phyloP scores from a whole-genome alignment of 2,797 vertebrate species.

The Melanotaenia boesemani region DNA sequence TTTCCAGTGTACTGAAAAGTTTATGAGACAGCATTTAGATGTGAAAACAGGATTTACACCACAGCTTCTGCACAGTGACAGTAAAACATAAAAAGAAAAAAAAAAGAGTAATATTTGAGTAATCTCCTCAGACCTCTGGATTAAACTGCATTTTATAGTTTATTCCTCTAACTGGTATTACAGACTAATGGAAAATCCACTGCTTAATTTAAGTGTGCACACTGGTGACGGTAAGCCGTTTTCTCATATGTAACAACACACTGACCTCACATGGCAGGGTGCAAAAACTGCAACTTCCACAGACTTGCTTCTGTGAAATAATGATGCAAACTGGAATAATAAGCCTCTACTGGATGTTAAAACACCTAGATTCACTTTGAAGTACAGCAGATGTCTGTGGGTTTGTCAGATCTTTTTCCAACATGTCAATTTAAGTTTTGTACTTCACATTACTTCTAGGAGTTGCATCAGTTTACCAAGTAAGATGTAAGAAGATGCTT shows the following conservation, averaged over 20 bases:
- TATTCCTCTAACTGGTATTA: too few relatives aligned
- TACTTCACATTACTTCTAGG: neutral
- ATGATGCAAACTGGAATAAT: conserved; percentile 9
- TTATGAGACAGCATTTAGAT: neutral
- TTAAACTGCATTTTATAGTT: neutral
- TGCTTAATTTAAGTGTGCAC: neutral
- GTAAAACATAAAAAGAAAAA: neutral
- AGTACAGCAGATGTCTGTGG: neutral
- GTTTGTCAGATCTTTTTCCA: neutral
- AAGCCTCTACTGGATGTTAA: neutral
- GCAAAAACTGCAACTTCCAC: conserved; percentile 4
- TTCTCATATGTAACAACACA: conserved; percentile 3
- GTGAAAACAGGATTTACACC: neutral
- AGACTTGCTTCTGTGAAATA: neutral
- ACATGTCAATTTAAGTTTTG: neutral
- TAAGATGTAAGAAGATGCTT: conserved; percentile 3
- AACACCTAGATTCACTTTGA: conserved; percentile 8
- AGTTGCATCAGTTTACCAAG: conserved; percentile 28
- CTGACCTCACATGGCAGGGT: conserved; percentile 39
- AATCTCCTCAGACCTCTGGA: neutral
- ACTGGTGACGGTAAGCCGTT: neutral
- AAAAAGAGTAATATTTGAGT: too few relatives aligned
- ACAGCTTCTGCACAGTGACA: neutral
- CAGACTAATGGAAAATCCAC: neutral
- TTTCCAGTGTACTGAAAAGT: neutral